Base-by-base conservation (phyloP, 2,797 vertebrate genomes). In the Chelon auratus region DNA sequence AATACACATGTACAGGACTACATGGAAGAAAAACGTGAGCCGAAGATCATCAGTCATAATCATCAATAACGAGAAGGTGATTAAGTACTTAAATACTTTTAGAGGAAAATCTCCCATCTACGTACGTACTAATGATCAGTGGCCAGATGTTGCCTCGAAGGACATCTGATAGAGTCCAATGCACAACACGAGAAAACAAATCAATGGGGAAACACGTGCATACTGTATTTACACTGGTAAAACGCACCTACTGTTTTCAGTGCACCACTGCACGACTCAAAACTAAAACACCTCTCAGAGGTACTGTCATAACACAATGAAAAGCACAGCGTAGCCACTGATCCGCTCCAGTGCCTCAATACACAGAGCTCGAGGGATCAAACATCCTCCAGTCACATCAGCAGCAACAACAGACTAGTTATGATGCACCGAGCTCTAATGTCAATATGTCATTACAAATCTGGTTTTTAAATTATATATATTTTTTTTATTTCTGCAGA, bases 251-350 rank as follows among this genome's bases (percentile, higher is more conserved):
- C 30, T 60, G 18, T 10, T 18, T 59, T 56, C 45, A 48, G 43
- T 47, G 37, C 43, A 68, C 43, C 43, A 43, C 24, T 2, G 0
- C 56, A 22, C 64, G 68, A 55, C 56, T 79, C 39, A 57, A 36
- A 69, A 43, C 24, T 66, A 22, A 68, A 70, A 67, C 48, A 71
- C 59, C 62, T 81, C 78, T 76, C 67, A 20, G 67, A 75, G 72
- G 70, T 73, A 69, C 53, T 72, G 69, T 74, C 82, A 71, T 52
- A 57, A 26, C 50, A 30, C 15, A 37, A 72, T 71, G 59, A 77
- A 77, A 81, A 76, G 62, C 30, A 73, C 60, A 78, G 54, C 48
- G 61, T 55, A 78, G 74, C 75, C 74, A 76, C 69, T 82, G 84
- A 84, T 86, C 77, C 79, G 50, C 62, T 70, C 60, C 76, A 75